These are phyloP conservation scores for Drosophila serrata DNA, from an alignment of 1,140 invertebrate genomes.

Conservation along the genomic window DNA sequence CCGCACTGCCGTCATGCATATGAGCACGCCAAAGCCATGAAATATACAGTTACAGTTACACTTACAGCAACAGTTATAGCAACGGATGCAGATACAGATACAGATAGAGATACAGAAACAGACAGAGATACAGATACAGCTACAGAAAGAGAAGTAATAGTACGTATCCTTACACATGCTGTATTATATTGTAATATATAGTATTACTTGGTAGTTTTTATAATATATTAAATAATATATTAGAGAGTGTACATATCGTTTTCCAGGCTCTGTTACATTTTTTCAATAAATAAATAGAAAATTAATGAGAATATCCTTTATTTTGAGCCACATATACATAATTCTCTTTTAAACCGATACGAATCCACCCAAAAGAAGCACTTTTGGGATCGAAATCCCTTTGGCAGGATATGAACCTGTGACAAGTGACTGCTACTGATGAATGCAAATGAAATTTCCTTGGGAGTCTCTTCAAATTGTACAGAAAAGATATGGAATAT, in stretches of 20 bases:
- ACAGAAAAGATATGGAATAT: neutral
- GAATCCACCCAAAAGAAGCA: neutral
- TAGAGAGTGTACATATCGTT: no score
- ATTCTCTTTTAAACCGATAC: no score
- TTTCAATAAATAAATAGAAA: neutral
- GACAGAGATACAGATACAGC: neutral
- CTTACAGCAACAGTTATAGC: neutral
- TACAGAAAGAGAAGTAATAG: no score
- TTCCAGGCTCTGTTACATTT: no score
- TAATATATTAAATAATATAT: no score
- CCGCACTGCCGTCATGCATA: constrained; percentile 10
- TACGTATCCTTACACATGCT: no score
- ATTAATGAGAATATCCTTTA: neutral
- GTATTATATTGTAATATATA: no score
- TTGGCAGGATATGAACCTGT: neutral
- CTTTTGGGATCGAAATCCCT: constrained; percentile 3
- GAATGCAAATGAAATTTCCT: neutral
- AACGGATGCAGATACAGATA: neutral
- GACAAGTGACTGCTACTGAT: constrained; percentile 5
- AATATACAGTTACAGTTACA: constrained; percentile 11
- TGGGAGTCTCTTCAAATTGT: neutral
- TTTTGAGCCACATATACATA: no score
- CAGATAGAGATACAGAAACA: neutral
- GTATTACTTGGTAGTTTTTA: no score
- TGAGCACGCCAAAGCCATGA: constrained; percentile 5